Evolutionary conservation across 1,140 invertebrate species (phyloP), one percentile per base, ranked within the genome.

Genomic region (Mya arenaria): DNA sequence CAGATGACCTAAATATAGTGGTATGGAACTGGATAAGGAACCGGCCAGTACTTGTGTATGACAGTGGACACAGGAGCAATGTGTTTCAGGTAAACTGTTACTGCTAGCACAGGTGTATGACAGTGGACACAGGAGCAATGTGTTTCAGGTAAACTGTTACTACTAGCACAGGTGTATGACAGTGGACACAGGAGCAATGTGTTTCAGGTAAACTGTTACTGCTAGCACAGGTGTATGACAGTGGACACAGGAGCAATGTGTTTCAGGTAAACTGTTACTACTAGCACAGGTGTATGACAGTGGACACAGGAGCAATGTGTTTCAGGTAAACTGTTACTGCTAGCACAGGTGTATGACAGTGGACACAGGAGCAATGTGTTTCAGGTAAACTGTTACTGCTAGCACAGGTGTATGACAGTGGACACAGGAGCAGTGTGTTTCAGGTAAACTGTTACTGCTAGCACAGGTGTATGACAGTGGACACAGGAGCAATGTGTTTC

Each of bases 11-110:
- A 13, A 94, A 95, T 56, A 95, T 98, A 36, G 94, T 97, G 36
- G 92, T 99, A 28, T 99, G 98, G 98, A 96, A 99, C 90, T 99
- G 97, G 97, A 95, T 96, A 17, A 90, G 93, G 6, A 95, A 95
- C 78, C 95, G 95, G 85, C 93, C 94, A 4, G 86, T 95, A 10
- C 92, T 96, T 65, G 93, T 93, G 28, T 96, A 96, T 86, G 94
- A 95, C 77, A 97, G 95, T 60, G 96, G 96, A 2, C 97, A 99
- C 91, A 94, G 94, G 60, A 95, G 95, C 39, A 99, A 99, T 92
- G 96, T 99, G 25, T 98, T 98, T 93, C 97, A 98, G 95, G 94
- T 98, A 95, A 92, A 77, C 44, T 60, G 37, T 13, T 37, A 13
- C 95, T 95, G 85, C 93, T 94, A 4, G 86, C 95, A 10, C 92